Base-by-base conservation (phyloP, 2,797 vertebrate genomes). In the Glyptemys insculpta region DNA sequence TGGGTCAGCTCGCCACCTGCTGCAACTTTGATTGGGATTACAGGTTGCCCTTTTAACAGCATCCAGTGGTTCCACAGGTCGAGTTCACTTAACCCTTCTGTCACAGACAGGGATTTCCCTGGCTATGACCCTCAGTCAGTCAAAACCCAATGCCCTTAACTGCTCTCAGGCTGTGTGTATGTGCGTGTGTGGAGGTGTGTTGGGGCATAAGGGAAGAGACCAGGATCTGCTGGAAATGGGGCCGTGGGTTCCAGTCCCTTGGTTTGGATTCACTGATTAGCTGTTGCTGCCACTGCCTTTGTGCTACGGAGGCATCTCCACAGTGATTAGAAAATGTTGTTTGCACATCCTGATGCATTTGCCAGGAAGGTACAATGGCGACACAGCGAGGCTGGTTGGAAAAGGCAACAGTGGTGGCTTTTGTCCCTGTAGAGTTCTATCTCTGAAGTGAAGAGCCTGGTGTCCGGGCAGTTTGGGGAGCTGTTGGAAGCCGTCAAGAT, bases 401-500 rank as follows among this genome's bases (percentile, higher is more conserved):
- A 44, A 52, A 37, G 37, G 34, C 4, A 12, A n/a, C 53, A n/a
- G 1, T 53, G 27, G 62, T 78, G 10, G 3, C 4, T 87, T 81
- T 27, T n/a, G 2, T 21, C 27, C 10, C 4, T 82, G 18, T 76
- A 98, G 99, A 96, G 80, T 10, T 98, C 98, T 0, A 97, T 99
- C 96, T 98, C 93, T 0, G 99, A 98, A 80, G 98, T 99, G 1
- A 98, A 98, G 14, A 95, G 31, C 0, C 98, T 98, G 84, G 98
- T 98, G 1, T 98, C 98, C 79, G 95, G 96, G 91, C 98, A 99
- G 97, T 99, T 99, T 16, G 95, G 97, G 62, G 94, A 97, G 47
- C 98, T 99, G 90, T 97, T 98, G 19, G 97, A 94, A 1, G 97
- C 98, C 1, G 89, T 99, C 95, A 98, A 98, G 93, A 97, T 96